Evolutionary conservation across 2,888 invertebrate genomes (phyloP).

Genomic region (Formica aserva): DNA sequence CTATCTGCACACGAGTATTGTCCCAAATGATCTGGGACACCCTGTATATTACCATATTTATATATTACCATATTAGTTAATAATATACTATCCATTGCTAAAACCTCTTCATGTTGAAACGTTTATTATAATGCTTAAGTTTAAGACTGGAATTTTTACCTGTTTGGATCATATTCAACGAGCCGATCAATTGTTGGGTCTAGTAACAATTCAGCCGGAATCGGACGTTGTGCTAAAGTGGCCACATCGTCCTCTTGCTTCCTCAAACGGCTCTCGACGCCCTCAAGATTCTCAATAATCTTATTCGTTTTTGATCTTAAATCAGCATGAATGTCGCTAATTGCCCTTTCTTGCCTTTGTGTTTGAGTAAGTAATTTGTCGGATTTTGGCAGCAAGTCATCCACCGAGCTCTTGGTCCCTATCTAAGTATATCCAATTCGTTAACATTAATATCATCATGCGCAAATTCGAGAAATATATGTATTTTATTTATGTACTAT

Average conservation of each 20-base stretch:
- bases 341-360: conserved; percentile 94
- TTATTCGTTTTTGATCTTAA: conserved; percentile 93
- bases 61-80: too few relatives aligned
- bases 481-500: neutral
- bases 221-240: conserved; percentile 91
- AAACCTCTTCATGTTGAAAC: too few relatives aligned
- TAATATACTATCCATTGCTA: too few relatives aligned
- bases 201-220: conserved; percentile 91
- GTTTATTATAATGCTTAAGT: neutral
- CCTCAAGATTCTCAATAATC: conserved; percentile 94
- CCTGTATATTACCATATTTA: too few relatives aligned
- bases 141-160: conserved; percentile 85
- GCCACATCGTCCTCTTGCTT: conserved; percentile 95
- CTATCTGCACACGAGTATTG: too few relatives aligned
- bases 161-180: conserved; percentile 92
- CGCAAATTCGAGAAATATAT: neutral
- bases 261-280: conserved; percentile 93
- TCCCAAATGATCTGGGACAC: too few relatives aligned
- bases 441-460: neutral
- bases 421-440: conserved; percentile 81
- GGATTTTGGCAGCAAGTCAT: conserved; percentile 94
- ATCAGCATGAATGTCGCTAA: conserved; percentile 94
- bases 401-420: conserved; percentile 95
- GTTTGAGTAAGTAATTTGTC: conserved; percentile 94
- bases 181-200: conserved; percentile 93